These are phyloP conservation scores for Trichonephila inaurata DNA, from an alignment of 1,140 invertebrate species.

Conservation along the genomic window DNA sequence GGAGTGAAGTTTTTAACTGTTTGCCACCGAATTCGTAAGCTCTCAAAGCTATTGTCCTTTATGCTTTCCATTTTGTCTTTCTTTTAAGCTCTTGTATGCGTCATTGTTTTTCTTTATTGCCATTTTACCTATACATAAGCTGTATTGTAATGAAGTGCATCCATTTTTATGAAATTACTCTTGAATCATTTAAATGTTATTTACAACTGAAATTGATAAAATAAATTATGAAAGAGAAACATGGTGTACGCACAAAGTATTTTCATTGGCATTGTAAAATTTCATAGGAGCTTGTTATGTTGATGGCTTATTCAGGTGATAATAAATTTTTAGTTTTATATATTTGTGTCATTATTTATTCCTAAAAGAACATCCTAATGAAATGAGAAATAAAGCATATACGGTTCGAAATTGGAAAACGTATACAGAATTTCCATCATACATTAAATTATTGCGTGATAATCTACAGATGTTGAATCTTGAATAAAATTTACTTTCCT, in stretches of 20 bases:
- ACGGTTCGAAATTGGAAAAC: too few species aligned
- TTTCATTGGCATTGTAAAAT: slow-evolving; percentile 77
- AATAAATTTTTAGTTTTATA: slow-evolving; percentile 77
- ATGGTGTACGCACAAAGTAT: slow-evolving; percentile 74
- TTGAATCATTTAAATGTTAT: background rate
- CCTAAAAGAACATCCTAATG: background rate
- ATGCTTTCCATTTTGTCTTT: too few species aligned
- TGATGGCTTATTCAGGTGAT: slow-evolving; percentile 73
- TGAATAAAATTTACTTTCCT: too few species aligned
- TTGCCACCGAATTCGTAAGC: too few species aligned
- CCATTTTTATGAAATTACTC: background rate
- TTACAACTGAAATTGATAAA: background rate
- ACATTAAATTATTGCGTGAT: too few species aligned
- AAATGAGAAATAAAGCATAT: too few species aligned
- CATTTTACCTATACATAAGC: background rate
- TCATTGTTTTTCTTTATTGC: background rate
- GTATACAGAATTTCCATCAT: too few species aligned
- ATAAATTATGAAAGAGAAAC: slow-evolving; percentile 8
- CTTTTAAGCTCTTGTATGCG: too few species aligned
- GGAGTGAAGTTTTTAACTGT: background rate
- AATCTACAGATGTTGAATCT: too few species aligned
- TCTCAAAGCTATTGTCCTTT: too few species aligned
- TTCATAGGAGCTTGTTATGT: slow-evolving; percentile 77
- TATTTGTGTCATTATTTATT: slow-evolving; percentile 50
- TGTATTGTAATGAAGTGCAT: background rate